Conservation (phyloP, 2,888 invertebrate species). For the Thera britannica region DNA sequence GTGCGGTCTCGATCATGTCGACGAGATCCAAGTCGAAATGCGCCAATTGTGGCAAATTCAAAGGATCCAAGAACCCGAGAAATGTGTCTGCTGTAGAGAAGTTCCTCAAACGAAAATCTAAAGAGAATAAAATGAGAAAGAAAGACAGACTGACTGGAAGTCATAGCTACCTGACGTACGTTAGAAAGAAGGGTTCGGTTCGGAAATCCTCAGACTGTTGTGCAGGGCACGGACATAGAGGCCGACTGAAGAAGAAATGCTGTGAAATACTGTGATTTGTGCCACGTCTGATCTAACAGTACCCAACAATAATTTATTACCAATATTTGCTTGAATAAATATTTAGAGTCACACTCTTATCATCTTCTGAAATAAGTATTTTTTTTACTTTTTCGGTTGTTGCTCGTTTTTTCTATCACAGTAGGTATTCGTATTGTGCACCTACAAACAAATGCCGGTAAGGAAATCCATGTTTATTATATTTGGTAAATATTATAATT, state of each 20-base stretch:
- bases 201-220: constrained; percentile 58
- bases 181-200: constrained; percentile 52
- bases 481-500: background rate
- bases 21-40: constrained; percentile 65
- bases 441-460: constrained; percentile 7
- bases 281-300: constrained; percentile 19
- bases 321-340: constrained; percentile 1
- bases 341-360: constrained; percentile 7
- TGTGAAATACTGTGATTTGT: constrained; percentile 52
- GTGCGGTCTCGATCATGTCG: constrained; percentile 73
- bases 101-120: constrained; percentile 65
- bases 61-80: constrained; percentile 46
- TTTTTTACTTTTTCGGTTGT: background rate
- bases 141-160: constrained; percentile 61
- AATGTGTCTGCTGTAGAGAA: constrained; percentile 52
- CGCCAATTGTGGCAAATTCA: constrained; percentile 58
- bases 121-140: constrained; percentile 60
- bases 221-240: constrained; percentile 70
- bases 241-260: constrained; percentile 54
- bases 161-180: constrained; percentile 56
- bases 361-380: background rate
- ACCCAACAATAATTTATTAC: constrained; percentile 7
- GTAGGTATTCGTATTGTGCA: constrained; percentile 10
- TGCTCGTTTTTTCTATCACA: background rate
- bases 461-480: constrained; percentile 5